Evolutionary conservation across 2,888 invertebrate genomes (phyloP), one percentile per base, ranked within the genome.

Genomic region (Pyrocoelia pectoralis): DNA sequence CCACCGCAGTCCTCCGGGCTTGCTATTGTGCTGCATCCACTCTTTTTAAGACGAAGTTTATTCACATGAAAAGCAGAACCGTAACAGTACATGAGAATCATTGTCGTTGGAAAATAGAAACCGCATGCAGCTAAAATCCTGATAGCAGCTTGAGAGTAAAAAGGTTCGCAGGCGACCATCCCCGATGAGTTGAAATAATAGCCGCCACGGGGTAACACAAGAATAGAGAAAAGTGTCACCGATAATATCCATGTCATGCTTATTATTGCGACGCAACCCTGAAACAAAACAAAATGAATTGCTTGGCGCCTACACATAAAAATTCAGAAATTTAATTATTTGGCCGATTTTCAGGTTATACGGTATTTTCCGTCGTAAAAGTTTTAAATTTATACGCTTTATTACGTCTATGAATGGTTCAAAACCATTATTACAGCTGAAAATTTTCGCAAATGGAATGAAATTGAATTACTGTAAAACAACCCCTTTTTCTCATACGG

Each of bases 11-110:
- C 83, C 71, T 83, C 83, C 55, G 84, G 83, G 69, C 82, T 82
- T 66, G 84, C 81, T 38, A 77, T 72, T 14, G 75, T 75, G 65
- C 72, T 77, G 69, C 78, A 77, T 19, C 76, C 77, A 28, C 74
- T 80, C 71, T 82, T 83, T 80, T 88, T 89, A 69, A 87, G 84
- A 66, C 92, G 86, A 68, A 90, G 87, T 81, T 93, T 92, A 83
- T 93, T 93, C 76, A 93, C 92, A 82, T 94, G 94, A 79, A 94
- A 94, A 51, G 94, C 94, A 15, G 93, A 93, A 28, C 94, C 94
- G 77, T 94, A 94, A 82, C 94, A 94, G 80, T 94, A 94, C 93
- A 94, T 94, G 74, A 94, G 84, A 65, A 93, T 92, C 94, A 94
- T 94, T 24, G 94, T 94, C 18, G 94, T 94, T 15, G 94, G 94